phyloP scores from a whole-genome alignment of 2,113 vertebrate species.

The Dipodomys ordii region DNA sequence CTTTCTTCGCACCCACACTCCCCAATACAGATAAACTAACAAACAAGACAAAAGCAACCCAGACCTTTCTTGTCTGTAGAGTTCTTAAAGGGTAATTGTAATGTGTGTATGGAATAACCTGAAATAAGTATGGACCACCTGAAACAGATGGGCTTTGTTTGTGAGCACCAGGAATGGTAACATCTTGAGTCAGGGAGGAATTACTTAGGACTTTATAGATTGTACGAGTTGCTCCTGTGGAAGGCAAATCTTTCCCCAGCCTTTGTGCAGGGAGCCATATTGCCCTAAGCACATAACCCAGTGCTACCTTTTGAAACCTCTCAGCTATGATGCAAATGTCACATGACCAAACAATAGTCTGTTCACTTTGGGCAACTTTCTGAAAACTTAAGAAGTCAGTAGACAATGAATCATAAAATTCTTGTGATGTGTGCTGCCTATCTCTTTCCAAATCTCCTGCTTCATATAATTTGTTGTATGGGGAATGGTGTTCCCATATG shows the following conservation, averaged over 20 bases:
- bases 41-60: no score
- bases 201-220: neutral
- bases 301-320: neutral
- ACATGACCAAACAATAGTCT: no score
- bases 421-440: neutral
- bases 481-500: neutral
- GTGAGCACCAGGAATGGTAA: neutral
- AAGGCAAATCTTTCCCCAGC: neutral
- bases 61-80: no score
- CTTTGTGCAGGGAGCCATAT: neutral
- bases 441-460: neutral
- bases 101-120: neutral
- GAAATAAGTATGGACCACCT: neutral
- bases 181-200: neutral
- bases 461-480: neutral
- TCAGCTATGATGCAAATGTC: neutral
- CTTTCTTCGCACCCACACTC: no score
- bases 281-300: neutral
- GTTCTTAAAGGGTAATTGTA: no score
- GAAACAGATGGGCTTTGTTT: neutral
- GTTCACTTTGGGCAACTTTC: neutral
- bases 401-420: fast-evolving
- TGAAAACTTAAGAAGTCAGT: fast-evolving
- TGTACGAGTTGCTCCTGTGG: neutral
- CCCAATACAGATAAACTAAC: no score